Conservation (phyloP, 2,797 vertebrate species). For the Champsocephalus esox region DNA sequence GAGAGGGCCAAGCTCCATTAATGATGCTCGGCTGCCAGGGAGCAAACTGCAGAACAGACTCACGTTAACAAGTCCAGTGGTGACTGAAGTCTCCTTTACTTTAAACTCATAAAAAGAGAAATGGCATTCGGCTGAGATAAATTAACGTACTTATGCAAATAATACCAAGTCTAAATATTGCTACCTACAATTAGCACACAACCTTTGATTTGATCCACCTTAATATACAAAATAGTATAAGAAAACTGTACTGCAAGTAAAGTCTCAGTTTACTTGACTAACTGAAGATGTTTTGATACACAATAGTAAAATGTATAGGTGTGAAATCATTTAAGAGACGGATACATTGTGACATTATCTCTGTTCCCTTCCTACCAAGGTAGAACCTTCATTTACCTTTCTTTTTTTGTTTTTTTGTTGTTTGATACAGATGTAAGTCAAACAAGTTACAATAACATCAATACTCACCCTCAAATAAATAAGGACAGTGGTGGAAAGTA, state of each 20-base stretch:
- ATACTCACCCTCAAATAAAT: no score
- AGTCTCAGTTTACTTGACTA: neutral
- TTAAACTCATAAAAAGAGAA: constrained; percentile 39
- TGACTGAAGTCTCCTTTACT: constrained; percentile 53
- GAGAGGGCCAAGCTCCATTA: constrained; percentile 72
- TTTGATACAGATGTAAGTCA: no score
- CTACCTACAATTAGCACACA: neutral
- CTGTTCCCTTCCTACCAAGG: neutral
- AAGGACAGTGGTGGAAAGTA: no score
- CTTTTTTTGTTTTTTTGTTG: no score
- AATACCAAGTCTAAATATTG: neutral
- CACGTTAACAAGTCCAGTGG: constrained; percentile 60
- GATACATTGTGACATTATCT: neutral
- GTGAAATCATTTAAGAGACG: neutral
- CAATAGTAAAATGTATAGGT: neutral
- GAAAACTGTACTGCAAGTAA: neutral
- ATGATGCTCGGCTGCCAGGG: constrained; percentile 54
- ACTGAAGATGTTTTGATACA: constrained; percentile 9
- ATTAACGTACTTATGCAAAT: constrained; percentile 13
- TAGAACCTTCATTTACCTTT: no score
- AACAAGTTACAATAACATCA: no score
- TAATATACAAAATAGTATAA: neutral
- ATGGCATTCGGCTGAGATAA: constrained; percentile 41
- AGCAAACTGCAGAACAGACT: constrained; percentile 27
- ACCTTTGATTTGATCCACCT: constrained; percentile 13